Conservation (phyloP, 2,113 vertebrate genomes). For the Merops nubicus region DNA sequence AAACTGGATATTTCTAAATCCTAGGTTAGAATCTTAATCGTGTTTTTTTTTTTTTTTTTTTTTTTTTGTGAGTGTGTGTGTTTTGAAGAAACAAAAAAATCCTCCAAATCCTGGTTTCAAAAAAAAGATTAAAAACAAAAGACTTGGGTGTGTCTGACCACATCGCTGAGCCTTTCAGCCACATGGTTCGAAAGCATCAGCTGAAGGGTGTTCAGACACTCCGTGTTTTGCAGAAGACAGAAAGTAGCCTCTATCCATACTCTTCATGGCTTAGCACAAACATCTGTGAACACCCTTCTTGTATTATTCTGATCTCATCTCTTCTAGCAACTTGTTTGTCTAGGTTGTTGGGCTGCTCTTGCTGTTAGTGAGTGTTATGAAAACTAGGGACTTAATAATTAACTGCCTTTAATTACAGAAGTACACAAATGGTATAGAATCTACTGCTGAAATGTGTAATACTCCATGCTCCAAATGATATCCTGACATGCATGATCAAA, state of each 20-base stretch:
- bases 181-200: neutral
- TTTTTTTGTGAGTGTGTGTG: too few species aligned
- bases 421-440: neutral
- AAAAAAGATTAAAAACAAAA: too few species aligned
- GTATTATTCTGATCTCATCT: neutral
- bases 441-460: neutral
- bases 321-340: neutral
- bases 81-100: neutral
- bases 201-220: neutral
- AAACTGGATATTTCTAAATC: neutral
- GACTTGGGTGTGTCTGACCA: neutral
- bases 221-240: neutral
- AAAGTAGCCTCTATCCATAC: neutral
- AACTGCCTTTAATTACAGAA: neutral
- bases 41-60: neutral
- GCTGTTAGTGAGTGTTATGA: neutral
- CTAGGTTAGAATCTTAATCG: neutral
- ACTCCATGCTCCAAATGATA: neutral
- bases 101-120: too few species aligned
- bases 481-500: neutral
- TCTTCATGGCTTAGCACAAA: neutral
- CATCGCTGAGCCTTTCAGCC: neutral
- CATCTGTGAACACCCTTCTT: neutral
- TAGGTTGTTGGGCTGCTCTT: neutral
- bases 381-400: neutral